Percentiles rank a stretch among this genome's conserved stretches.
Evolutionary conservation across 2,797 vertebrate genomes (phyloP).

Genomic region (Harpagifer antarcticus): DNA sequence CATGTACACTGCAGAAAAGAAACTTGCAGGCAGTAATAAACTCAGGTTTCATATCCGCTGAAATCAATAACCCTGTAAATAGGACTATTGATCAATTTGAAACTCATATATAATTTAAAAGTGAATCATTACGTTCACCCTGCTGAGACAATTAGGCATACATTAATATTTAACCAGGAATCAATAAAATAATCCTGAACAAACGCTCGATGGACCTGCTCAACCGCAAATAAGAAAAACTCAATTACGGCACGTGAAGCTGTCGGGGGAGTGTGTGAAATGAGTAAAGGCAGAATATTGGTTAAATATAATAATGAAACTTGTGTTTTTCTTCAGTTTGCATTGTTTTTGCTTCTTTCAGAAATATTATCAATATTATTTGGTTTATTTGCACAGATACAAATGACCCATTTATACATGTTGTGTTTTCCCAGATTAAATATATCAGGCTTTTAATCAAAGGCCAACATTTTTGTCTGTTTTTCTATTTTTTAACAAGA

Average conservation of each 20-base stretch:
- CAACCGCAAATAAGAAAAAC: slow-evolving; percentile 35
- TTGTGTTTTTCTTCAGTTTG: background rate
- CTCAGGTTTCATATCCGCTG: slow-evolving; percentile 30
- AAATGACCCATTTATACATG: background rate
- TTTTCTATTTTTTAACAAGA: no score
- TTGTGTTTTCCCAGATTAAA: no score
- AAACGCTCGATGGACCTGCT: slow-evolving; percentile 48
- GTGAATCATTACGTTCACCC: slow-evolving; percentile 54
- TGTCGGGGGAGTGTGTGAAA: slow-evolving; percentile 6
- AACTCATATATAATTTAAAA: slow-evolving; percentile 69
- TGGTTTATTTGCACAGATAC: background rate
- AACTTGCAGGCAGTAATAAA: slow-evolving; percentile 36
- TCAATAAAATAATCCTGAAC: slow-evolving; percentile 60
- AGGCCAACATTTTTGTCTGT: no score
- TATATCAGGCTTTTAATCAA: no score
- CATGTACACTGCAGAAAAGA: background rate
- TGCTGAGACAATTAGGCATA: slow-evolving; percentile 68
- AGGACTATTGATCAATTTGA: slow-evolving; percentile 63
- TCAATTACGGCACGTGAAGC: slow-evolving; percentile 13
- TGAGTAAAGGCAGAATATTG: background rate
- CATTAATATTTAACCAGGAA: slow-evolving; percentile 65
- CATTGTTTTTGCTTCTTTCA: background rate
- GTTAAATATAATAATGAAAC: background rate
- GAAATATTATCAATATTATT: background rate
- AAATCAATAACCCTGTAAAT: slow-evolving; percentile 63